Conservation (phyloP, 92 coral and sea anemone genomes). For the Desmophyllum pertusum region DNA sequence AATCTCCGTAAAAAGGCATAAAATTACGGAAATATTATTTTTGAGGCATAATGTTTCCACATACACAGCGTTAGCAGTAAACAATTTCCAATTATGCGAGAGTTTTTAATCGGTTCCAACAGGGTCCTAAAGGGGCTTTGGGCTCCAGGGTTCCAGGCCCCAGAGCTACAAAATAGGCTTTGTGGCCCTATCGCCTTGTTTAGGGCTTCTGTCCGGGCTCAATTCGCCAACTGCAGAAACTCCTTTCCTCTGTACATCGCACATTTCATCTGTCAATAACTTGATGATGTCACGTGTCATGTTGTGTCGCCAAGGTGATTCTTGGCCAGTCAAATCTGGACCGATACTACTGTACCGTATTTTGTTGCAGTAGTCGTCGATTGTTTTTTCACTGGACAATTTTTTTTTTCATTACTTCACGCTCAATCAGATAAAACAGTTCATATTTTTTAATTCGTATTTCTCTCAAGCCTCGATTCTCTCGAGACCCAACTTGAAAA, state of each 20-base stretch:
- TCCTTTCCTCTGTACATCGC: not conserved
- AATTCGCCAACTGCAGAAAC: not conserved
- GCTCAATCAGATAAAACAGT: not conserved
- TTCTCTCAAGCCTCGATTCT: slow-evolving; percentile 46
- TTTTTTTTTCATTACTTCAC: not conserved
- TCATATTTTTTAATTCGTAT: not conserved
- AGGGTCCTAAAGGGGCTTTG: not conserved
- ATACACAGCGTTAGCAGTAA: not conserved
- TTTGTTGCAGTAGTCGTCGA: not conserved
- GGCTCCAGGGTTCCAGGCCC: not conserved
- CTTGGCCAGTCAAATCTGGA: not conserved
- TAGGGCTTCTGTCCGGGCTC: not conserved
- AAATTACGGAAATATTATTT: not conserved
- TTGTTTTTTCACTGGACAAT: not conserved
- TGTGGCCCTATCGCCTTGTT: not conserved
- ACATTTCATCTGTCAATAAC: not conserved
- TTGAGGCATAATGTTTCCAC: not conserved
- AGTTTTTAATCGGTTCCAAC: no score
- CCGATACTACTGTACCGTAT: not conserved
- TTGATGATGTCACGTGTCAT: not conserved
- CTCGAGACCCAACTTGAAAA: slow-evolving; percentile 72
- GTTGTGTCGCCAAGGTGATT: not conserved
- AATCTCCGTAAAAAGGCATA: not conserved
- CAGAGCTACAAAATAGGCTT: not conserved
- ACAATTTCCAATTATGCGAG: not conserved